These are phyloP conservation scores for Nudaria mundana DNA, from an alignment of 2,888 invertebrate genomes.

Conservation along the genomic window DNA sequence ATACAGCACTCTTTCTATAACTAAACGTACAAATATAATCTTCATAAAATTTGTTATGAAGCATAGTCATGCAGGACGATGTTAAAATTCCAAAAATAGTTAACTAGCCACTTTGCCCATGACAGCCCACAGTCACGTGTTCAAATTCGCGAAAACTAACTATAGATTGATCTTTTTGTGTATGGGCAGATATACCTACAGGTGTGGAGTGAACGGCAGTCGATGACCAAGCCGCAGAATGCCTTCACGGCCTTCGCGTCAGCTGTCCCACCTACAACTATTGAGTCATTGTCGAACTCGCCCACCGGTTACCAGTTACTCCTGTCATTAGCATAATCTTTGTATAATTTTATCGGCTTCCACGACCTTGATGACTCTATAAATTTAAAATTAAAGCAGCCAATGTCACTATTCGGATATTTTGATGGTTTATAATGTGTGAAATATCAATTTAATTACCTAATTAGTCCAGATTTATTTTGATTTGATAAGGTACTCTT, in stretches of 20 bases:
- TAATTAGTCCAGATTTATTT: no score
- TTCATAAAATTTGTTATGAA: no score
- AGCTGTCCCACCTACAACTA: slow-evolving; percentile 58
- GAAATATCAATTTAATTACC: not conserved
- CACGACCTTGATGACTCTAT: slow-evolving; percentile 56
- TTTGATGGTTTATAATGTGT: not conserved
- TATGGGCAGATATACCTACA: slow-evolving; percentile 12
- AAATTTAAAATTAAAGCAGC: slow-evolving; percentile 37
- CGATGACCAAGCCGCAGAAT: slow-evolving; percentile 68
- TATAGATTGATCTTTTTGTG: slow-evolving; percentile 21
- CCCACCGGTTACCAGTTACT: slow-evolving; percentile 50
- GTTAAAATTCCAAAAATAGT: not conserved
- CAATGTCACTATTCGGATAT: slow-evolving; percentile 29
- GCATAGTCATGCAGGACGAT: no score
- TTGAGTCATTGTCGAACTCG: slow-evolving; percentile 61
- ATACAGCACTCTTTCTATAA: no score
- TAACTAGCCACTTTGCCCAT: not conserved
- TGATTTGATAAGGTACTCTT: no score
- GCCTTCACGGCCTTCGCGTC: slow-evolving; percentile 56
- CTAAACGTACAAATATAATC: no score
- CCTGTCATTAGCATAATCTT: slow-evolving; percentile 59
- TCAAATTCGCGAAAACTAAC: not conserved
- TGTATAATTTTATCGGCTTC: slow-evolving; percentile 58
- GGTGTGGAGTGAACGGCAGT: slow-evolving; percentile 42
- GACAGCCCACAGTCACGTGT: not conserved